Evolutionary conservation across 2,113 vertebrate genomes (phyloP).

Genomic region (Tyrannus savana): DNA sequence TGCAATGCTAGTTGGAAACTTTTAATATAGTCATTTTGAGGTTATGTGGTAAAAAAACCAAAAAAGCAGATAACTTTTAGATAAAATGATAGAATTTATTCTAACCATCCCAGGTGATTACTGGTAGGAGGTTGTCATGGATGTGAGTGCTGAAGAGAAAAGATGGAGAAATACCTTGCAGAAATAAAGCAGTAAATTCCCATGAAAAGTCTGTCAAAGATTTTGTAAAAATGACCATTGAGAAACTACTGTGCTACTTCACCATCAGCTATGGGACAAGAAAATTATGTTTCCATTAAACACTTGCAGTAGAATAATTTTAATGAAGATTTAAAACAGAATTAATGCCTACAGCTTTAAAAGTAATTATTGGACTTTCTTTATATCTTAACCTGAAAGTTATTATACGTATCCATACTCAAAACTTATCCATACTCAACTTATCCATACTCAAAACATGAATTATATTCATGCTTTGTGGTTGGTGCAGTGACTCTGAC

Average conservation of each 20-base stretch:
- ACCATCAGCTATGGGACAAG: not conserved
- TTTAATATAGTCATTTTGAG: not conserved
- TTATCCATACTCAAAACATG: not conserved
- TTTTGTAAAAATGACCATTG: not conserved
- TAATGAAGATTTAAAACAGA: not conserved
- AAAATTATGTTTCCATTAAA: not conserved
- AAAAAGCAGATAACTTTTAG: not conserved
- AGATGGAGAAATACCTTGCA: not conserved
- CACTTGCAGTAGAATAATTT: not conserved
- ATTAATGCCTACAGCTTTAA: not conserved
- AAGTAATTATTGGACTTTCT: not conserved
- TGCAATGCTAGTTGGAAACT: not conserved
- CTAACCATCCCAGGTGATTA: not conserved
- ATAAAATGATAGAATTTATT: not conserved
- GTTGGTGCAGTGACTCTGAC: not conserved
- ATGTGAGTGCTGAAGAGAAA: not conserved
- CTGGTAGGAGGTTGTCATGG: not conserved
- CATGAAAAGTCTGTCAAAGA: not conserved
- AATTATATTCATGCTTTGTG: not conserved
- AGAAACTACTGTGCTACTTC: not conserved
- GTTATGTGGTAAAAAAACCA: not conserved
- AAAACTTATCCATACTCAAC: no score
- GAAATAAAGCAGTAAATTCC: not conserved
- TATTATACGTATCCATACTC: not conserved
- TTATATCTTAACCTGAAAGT: not conserved